phyloP scores from a whole-genome alignment of 2,888 invertebrate species.

The Tetheella fluctuosa region DNA sequence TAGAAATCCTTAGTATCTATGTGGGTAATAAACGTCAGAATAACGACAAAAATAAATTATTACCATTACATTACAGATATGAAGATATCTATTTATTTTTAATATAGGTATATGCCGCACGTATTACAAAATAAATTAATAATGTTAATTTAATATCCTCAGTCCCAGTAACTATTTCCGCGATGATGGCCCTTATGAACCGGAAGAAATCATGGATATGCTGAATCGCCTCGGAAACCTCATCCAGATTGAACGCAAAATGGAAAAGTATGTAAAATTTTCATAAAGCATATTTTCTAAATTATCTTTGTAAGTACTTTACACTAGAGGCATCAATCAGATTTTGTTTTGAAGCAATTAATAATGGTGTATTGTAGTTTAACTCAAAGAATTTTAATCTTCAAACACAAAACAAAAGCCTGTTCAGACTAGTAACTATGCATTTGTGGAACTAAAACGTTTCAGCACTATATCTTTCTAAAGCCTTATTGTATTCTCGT shows the following conservation, averaged over 20 bases:
- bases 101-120: no score
- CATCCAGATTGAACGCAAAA: conserved; percentile 89
- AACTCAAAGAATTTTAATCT: background rate
- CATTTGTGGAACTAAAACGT: background rate
- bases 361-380: background rate
- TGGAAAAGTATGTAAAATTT: conserved; percentile 88
- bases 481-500: background rate
- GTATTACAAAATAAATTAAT: no score
- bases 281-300: background rate
- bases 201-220: conserved; percentile 91
- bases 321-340: background rate
- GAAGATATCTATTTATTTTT: no score
- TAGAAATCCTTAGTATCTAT: no score
- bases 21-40: no score
- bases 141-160: conserved; percentile 32
- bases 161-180: conserved; percentile 80
- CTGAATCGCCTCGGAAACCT: conserved; percentile 90
- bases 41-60: no score
- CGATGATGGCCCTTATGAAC: conserved; percentile 88
- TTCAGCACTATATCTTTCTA: background rate
- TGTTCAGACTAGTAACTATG: background rate
- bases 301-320: no score
- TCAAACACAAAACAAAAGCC: no score
- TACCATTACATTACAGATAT: no score
- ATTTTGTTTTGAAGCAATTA: conserved; percentile 2